Evolutionary conservation across 2,888 invertebrate genomes (phyloP).

Genomic region (Thereva nobilitata): DNA sequence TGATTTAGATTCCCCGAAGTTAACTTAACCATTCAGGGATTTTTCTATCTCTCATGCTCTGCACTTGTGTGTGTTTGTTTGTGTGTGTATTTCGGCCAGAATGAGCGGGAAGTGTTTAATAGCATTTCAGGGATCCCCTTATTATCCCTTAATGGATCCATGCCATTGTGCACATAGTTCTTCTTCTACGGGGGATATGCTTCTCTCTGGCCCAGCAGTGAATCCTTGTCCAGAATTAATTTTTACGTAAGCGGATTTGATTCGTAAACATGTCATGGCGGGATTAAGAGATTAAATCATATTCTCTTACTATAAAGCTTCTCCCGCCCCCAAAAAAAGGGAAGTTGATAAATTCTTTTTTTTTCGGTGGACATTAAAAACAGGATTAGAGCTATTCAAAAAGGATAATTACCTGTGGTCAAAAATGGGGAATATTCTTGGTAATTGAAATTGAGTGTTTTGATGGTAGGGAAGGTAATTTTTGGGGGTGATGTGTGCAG

Average conservation of each 20-base stretch:
- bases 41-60: no score
- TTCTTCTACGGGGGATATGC: background rate
- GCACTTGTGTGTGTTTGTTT: no score
- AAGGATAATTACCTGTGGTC: no score
- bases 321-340: background rate
- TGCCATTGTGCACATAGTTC: slow-evolving; percentile 12
- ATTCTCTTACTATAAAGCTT: background rate
- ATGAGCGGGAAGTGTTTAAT: slow-evolving; percentile 10
- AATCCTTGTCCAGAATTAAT: slow-evolving; percentile 23
- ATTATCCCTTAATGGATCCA: slow-evolving; percentile 26
- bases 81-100: no score
- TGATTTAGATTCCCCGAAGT: slow-evolving; percentile 27
- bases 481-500: no score
- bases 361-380: no score
- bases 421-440: no score
- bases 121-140: slow-evolving; percentile 11
- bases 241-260: slow-evolving; percentile 31
- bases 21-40: slow-evolving; percentile 20
- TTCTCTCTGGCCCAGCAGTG: background rate
- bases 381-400: no score
- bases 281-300: slow-evolving; percentile 31
- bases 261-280: slow-evolving; percentile 29
- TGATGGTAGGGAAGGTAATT: no score
- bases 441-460: no score
- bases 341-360: slow-evolving; percentile 14